These are phyloP conservation scores for Galemys pyrenaicus DNA, from an alignment of 2,113 vertebrate genomes.

Conservation along the genomic window DNA sequence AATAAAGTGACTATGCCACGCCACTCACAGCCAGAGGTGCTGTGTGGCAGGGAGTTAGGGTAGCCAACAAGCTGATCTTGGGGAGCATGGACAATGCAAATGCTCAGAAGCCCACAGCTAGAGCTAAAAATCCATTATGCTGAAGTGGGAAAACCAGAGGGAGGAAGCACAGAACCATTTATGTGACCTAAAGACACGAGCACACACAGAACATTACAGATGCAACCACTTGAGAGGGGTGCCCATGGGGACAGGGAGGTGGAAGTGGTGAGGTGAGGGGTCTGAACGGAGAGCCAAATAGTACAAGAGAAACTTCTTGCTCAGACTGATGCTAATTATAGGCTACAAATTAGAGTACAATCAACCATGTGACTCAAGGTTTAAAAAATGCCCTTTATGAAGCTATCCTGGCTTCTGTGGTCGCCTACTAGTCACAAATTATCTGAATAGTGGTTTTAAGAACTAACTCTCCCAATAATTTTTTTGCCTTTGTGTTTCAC, in stretches of 20 bases:
- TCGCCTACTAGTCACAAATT: not conserved
- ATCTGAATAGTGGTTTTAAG: slow-evolving; percentile 31
- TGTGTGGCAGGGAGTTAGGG: not conserved
- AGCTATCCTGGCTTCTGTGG: not conserved
- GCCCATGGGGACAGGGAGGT: not conserved
- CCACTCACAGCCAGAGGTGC: not conserved
- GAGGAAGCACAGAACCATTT: not conserved
- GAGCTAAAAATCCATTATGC: not conserved
- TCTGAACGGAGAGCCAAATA: not conserved
- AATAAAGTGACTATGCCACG: not conserved
- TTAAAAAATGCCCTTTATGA: not conserved
- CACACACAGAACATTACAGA: not conserved
- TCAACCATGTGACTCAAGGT: not conserved
- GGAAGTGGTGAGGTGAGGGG: not conserved
- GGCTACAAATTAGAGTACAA: not conserved
- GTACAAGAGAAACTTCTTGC: not conserved
- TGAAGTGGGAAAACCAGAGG: not conserved
- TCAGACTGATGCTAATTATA: not conserved
- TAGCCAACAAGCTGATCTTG: not conserved
- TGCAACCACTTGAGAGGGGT: not conserved
- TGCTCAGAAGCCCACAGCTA: not conserved
- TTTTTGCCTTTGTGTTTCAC: slow-evolving; percentile 62
- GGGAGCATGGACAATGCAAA: not conserved
- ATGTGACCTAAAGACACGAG: not conserved
- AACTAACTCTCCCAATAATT: slow-evolving; percentile 34